phyloP scores from a whole-genome alignment of 2,797 vertebrate species.

The Etheostoma nigrum region DNA sequence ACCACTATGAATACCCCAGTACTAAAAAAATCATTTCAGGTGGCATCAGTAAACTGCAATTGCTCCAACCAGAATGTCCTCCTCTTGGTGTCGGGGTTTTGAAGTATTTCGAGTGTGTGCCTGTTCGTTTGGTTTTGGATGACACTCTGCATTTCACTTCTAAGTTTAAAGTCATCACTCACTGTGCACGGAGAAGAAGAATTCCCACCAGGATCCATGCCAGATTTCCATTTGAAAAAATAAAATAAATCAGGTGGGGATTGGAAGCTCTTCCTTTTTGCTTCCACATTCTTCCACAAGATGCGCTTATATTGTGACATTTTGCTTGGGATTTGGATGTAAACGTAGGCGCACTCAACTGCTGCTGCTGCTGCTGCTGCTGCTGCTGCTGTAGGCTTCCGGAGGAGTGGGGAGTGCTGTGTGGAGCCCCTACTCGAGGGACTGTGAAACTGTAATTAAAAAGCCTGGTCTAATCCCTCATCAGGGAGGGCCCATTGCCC shows the following conservation, averaged over 20 bases:
- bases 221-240: slow-evolving; percentile 22
- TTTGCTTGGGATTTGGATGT: slow-evolving; percentile 24
- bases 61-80: neutral
- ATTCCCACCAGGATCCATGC: slow-evolving; percentile 10
- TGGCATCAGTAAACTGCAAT: slow-evolving; percentile 27
- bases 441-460: slow-evolving; percentile 78
- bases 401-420: slow-evolving; percentile 37
- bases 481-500: slow-evolving; percentile 68
- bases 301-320: neutral
- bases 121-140: slow-evolving; percentile 17
- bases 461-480: slow-evolving; percentile 76
- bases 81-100: slow-evolving; percentile 9
- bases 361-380: slow-evolving; percentile 36
- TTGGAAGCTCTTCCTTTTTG: neutral
- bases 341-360: slow-evolving; percentile 15
- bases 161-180: slow-evolving; percentile 7
- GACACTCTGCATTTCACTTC: slow-evolving; percentile 22
- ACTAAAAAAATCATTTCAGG: slow-evolving; percentile 4
- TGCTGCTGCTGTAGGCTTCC: slow-evolving; percentile 39
- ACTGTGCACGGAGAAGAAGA: slow-evolving; percentile 7
- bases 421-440: slow-evolving; percentile 61
- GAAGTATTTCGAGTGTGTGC: slow-evolving; percentile 5
- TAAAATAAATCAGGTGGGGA: neutral
- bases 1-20: slow-evolving; percentile 4
- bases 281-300: slow-evolving; percentile 10